Evolutionary conservation across 2,888 invertebrate genomes (phyloP).

Genomic region (Allacma fusca): DNA sequence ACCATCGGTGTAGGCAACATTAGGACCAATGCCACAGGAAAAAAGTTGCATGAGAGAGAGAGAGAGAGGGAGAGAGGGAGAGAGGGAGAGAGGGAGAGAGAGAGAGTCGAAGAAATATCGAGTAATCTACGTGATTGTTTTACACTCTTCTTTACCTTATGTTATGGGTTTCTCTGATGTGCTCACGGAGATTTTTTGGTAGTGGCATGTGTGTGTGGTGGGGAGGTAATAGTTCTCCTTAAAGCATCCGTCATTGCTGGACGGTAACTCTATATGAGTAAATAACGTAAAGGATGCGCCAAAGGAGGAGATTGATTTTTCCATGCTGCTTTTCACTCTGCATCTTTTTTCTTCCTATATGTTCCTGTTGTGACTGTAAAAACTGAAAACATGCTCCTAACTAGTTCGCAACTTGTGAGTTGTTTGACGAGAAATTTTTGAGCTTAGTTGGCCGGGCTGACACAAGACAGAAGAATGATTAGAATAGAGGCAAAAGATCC

Average conservation of each 20-base stretch:
- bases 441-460: constrained; percentile 12
- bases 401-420: constrained; percentile 42
- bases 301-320: constrained; percentile 26
- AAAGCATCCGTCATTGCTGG: not conserved
- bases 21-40: not conserved
- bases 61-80: too few relatives aligned
- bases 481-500: not conserved
- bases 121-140: not conserved
- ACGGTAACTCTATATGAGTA: not conserved
- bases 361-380: constrained; percentile 27
- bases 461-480: constrained; percentile 22
- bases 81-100: too few relatives aligned
- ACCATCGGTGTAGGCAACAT: not conserved
- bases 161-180: not conserved
- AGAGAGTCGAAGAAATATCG: constrained; percentile 2
- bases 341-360: not conserved
- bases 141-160: not conserved
- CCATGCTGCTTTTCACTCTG: constrained; percentile 17
- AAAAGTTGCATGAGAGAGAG: constrained; percentile 9
- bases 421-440: constrained; percentile 40
- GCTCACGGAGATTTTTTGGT: not conserved
- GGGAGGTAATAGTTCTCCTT: not conserved
- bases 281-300: constrained; percentile 18
- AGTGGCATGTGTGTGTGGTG: not conserved
- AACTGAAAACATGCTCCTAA: constrained; percentile 35